phyloP scores from a whole-genome alignment of 2,888 invertebrate species.

The Meiosimyza decipiens region DNA sequence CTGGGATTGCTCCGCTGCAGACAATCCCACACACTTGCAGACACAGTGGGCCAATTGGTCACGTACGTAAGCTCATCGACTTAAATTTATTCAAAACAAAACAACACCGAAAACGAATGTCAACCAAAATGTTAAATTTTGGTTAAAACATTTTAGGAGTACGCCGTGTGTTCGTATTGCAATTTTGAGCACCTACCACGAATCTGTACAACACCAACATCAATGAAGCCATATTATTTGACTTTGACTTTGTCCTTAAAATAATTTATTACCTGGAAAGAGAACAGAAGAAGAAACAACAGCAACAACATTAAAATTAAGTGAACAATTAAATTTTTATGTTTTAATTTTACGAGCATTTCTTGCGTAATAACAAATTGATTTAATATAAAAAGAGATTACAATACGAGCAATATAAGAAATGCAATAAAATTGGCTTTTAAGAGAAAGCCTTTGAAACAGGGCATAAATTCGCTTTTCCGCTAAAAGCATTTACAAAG shows the following conservation, averaged over 20 bases:
- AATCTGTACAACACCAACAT: background rate
- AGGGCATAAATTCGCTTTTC: too few species aligned
- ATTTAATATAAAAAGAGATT: background rate
- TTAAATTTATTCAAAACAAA: background rate
- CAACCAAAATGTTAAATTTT: constrained; percentile 17
- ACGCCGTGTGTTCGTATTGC: background rate
- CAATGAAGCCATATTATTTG: constrained; percentile 32
- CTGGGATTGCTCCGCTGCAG: too few species aligned
- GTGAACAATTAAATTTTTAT: constrained; percentile 9
- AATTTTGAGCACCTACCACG: background rate
- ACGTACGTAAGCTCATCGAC: constrained; percentile 4
- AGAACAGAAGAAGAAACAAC: background rate
- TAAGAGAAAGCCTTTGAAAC: too few species aligned
- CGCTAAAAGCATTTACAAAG: too few species aligned
- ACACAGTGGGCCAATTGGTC: constrained; percentile 2
- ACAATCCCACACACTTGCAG: background rate
- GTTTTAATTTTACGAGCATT: background rate
- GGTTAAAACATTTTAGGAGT: constrained; percentile 9
- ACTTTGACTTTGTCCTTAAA: constrained; percentile 50
- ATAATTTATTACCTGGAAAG: constrained; percentile 22
- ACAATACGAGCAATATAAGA: too few species aligned
- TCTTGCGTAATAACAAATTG: constrained; percentile 25
- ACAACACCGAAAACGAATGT: constrained; percentile 4
- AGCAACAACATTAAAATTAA: background rate
- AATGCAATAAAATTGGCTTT: too few species aligned